Conservation (phyloP, 1,140 invertebrate species). For the Listronotus bonariensis region DNA sequence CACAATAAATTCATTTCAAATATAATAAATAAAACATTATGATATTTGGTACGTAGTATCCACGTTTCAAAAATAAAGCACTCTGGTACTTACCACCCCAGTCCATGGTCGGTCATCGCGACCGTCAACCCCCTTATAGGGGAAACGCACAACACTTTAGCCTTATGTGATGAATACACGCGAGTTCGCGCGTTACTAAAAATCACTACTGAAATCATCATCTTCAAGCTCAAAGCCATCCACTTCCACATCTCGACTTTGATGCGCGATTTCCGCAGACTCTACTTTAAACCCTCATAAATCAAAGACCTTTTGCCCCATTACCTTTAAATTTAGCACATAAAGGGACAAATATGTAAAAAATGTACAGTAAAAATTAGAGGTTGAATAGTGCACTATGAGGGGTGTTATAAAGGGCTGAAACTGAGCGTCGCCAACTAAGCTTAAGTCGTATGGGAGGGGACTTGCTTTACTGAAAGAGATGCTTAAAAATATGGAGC, state of each 20-base stretch:
- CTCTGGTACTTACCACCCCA: conserved; percentile 50
- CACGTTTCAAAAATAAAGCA: background rate
- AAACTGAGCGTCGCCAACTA: conserved; percentile 20
- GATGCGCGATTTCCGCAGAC: conserved; percentile 42
- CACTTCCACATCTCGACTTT: conserved; percentile 40
- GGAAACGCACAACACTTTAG: conserved; percentile 43
- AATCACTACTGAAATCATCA: conserved; percentile 44
- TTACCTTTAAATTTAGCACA: conserved; percentile 29
- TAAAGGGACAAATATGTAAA: background rate
- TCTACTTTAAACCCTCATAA: conserved; percentile 27
- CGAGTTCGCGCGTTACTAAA: conserved; percentile 53
- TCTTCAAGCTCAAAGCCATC: conserved; percentile 45
- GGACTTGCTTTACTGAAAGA: conserved; percentile 40
- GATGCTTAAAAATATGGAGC: conserved; percentile 51
- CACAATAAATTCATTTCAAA: background rate
- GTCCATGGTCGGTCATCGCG: conserved; percentile 52
- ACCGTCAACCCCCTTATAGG: conserved; percentile 44
- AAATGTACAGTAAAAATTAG: conserved; percentile 7
- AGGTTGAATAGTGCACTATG: conserved; percentile 1
- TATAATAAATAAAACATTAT: background rate
- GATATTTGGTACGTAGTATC: background rate
- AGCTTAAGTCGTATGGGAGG: conserved; percentile 45
- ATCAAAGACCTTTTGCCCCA: conserved; percentile 25
- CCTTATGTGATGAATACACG: conserved; percentile 50
- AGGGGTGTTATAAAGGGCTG: conserved; percentile 28